These are phyloP conservation scores for Sceliomorpha sp. DNA, from an alignment of 2,888 invertebrate genomes.

Conservation along the genomic window DNA sequence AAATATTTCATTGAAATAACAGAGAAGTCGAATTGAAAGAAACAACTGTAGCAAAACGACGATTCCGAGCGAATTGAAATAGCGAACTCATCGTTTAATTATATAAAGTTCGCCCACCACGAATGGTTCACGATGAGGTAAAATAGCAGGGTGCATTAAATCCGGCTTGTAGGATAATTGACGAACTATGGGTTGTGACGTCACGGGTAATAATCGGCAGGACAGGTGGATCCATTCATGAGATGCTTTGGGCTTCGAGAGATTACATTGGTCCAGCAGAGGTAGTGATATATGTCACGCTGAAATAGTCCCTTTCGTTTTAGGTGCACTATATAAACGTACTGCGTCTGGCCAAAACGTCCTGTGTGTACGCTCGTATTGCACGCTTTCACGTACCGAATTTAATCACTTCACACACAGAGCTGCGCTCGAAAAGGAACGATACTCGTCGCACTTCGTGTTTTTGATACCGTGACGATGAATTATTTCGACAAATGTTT, in stretches of 20 bases:
- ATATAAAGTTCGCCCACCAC: constrained; percentile 8
- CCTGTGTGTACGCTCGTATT: constrained; percentile 12
- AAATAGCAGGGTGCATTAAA: constrained; percentile 42
- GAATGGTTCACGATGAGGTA: constrained; percentile 4
- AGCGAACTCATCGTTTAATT: too few relatives aligned
- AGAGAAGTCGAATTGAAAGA: too few relatives aligned
- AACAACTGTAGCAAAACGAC: too few relatives aligned
- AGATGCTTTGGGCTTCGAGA: constrained; percentile 38
- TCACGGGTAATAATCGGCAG: constrained; percentile 48
- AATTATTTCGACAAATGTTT: constrained; percentile 16
- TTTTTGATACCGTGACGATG: constrained; percentile 21
- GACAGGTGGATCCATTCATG: constrained; percentile 53
- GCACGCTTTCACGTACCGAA: constrained; percentile 23
- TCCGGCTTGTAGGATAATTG: constrained; percentile 57
- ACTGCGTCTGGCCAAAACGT: constrained; percentile 20
- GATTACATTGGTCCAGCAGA: constrained; percentile 42
- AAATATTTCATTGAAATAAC: too few relatives aligned
- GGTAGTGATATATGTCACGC: constrained; percentile 33
- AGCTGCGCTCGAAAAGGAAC: constrained; percentile 20
- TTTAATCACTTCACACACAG: constrained; percentile 31
- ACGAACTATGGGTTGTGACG: constrained; percentile 51
- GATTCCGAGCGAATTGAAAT: too few relatives aligned
- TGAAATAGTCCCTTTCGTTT: constrained; percentile 34
- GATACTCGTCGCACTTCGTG: not conserved
- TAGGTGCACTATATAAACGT: constrained; percentile 31